A percentile compares a stretch with the other conserved stretches of the same genome.
Conservation (phyloP, 64 coral and sea anemone species). For the Montipora sp. region DNA sequence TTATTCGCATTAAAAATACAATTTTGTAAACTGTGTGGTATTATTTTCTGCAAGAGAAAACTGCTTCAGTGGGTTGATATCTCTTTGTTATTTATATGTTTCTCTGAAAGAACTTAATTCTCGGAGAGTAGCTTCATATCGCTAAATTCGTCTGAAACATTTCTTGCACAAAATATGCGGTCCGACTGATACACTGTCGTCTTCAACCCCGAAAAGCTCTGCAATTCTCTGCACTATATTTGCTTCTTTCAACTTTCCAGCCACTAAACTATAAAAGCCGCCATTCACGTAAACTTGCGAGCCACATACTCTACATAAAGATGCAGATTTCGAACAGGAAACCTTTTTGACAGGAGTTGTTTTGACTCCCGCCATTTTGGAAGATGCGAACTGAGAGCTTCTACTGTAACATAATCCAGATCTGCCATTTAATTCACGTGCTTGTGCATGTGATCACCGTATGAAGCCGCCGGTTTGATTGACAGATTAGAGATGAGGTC, state of each 20-base stretch:
- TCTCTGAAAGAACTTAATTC: not conserved
- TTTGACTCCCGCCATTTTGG: too few relatives aligned
- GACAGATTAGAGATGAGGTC: too few relatives aligned
- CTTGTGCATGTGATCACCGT: too few relatives aligned
- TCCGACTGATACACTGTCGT: not conserved
- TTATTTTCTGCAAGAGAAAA: too few relatives aligned
- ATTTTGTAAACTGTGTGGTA: too few relatives aligned
- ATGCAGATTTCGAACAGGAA: not conserved
- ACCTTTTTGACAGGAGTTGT: not conserved
- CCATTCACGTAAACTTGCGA: not conserved
- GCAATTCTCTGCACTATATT: not conserved
- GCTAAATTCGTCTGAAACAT: constrained; percentile 8
- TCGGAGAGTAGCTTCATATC: not conserved
- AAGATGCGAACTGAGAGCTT: too few relatives aligned
- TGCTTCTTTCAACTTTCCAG: constrained; percentile 10
- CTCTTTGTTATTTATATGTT: not conserved
- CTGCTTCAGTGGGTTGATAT: not conserved
- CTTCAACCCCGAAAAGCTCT: constrained; percentile 11
- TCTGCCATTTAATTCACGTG: too few relatives aligned
- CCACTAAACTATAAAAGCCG: constrained; percentile 7
- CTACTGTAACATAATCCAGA: too few relatives aligned
- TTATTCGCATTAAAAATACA: too few relatives aligned
- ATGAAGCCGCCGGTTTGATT: too few relatives aligned
- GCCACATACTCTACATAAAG: constrained; percentile 6
- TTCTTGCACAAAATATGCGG: not conserved